Conservation (phyloP, 2,888 invertebrate species). For the Metallyticus violacea region DNA sequence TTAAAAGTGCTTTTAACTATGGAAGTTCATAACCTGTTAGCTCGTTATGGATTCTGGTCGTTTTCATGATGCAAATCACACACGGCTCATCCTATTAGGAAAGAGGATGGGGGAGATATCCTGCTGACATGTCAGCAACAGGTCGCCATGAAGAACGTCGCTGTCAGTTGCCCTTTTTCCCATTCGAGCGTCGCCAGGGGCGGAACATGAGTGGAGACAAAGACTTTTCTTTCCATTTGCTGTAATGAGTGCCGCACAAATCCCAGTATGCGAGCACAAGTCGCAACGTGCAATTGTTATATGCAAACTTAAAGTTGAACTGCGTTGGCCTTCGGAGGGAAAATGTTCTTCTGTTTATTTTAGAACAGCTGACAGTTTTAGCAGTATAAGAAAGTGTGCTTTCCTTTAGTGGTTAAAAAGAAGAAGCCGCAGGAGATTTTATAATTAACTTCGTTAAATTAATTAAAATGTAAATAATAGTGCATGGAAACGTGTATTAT, state of each 20-base stretch:
- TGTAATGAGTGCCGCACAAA: neutral
- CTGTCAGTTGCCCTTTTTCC: neutral
- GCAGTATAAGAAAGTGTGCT: no score
- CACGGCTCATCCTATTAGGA: neutral
- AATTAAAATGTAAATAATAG: no score
- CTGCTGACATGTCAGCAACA: neutral
- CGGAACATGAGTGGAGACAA: neutral
- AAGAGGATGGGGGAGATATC: neutral
- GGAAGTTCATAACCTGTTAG: no score
- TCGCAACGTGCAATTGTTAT: neutral
- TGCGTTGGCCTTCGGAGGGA: neutral
- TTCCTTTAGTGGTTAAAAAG: no score
- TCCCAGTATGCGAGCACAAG: no score
- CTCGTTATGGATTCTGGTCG: neutral
- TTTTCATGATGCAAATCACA: neutral
- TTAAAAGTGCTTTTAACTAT: no score
- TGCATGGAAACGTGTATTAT: no score
- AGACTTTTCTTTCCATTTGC: neutral
- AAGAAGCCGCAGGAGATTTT: no score
- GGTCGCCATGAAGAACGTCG: neutral
- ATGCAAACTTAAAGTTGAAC: neutral
- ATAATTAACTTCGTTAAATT: no score
- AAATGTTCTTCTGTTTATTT: no score
- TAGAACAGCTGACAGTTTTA: no score
- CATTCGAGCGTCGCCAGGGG: neutral